These are phyloP conservation scores for Volucella bombylans DNA, from an alignment of 2,888 invertebrate genomes.

Conservation along the genomic window DNA sequence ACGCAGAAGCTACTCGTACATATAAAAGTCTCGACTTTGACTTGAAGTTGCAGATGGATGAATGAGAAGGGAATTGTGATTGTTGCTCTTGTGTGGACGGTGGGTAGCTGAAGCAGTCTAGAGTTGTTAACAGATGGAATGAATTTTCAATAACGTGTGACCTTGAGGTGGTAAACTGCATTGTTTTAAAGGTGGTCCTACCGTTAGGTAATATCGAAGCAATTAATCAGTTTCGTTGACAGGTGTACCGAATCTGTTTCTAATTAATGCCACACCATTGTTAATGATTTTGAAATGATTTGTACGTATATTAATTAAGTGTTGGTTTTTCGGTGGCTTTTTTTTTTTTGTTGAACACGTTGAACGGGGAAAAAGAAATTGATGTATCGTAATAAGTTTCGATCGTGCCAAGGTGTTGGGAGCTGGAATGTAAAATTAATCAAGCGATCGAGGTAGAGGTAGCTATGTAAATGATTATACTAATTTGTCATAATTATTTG, in stretches of 20 bases:
- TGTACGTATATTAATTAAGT: constrained; percentile 44
- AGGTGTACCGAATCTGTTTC: constrained; percentile 32
- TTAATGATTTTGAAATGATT: constrained; percentile 48
- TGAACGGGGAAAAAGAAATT: constrained; percentile 1
- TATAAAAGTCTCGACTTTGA: neutral
- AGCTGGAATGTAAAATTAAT: constrained; percentile 44
- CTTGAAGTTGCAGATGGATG: constrained; percentile 24
- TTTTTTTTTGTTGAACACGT: neutral
- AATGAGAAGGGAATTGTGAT: constrained; percentile 18
- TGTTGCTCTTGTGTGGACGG: constrained; percentile 22
- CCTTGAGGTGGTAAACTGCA: constrained; percentile 47
- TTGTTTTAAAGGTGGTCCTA: constrained; percentile 43
- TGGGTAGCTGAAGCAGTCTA: constrained; percentile 35
- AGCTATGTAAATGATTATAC: constrained; percentile 11
- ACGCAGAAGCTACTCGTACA: constrained; percentile 28
- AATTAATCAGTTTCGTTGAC: constrained; percentile 63
- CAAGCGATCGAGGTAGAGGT: constrained; percentile 20
- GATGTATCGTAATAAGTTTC: constrained; percentile 18
- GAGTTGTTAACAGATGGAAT: neutral
- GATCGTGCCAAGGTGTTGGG: constrained; percentile 34
- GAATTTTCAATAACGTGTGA: constrained; percentile 54
- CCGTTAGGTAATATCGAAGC: constrained; percentile 18
- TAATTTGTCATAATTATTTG: constrained; percentile 34
- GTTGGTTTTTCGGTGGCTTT: constrained; percentile 14
- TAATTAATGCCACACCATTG: constrained; percentile 43